A percentile compares a stretch with the other conserved stretches of the same genome.
Conservation (phyloP, 2,888 invertebrate species). For the Polydrusus cervinus region DNA sequence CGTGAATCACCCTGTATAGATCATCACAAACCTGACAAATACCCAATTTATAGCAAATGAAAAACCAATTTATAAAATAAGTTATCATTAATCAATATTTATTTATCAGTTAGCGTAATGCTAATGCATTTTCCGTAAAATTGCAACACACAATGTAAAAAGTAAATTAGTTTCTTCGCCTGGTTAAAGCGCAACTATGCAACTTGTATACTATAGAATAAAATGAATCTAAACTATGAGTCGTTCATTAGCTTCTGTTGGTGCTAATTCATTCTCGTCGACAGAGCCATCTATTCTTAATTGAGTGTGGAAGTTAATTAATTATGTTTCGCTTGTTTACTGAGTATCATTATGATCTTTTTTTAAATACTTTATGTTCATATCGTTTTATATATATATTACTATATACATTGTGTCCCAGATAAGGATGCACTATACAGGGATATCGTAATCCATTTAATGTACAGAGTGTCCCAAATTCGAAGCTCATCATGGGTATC, state of each 20-base stretch:
- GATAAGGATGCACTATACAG: too few species aligned
- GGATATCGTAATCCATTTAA: too few species aligned
- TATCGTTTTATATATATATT: too few species aligned
- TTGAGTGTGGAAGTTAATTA: constrained; percentile 2
- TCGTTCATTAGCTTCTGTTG: not conserved
- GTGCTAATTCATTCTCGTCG: not conserved
- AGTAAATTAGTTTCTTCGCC: constrained; percentile 1
- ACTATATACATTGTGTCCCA: too few species aligned
- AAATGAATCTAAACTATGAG: constrained; percentile 1
- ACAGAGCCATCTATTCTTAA: not conserved
- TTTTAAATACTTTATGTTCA: not conserved
- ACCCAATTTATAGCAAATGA: not conserved
- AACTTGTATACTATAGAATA: not conserved
- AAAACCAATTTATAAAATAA: not conserved
- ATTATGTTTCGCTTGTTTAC: not conserved
- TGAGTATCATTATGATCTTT: not conserved
- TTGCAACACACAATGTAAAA: not conserved
- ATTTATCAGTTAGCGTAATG: not conserved
- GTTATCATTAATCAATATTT: not conserved
- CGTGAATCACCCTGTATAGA: too few species aligned
- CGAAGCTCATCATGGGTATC: too few species aligned
- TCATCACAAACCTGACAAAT: too few species aligned
- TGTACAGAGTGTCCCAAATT: too few species aligned
- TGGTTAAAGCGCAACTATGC: not conserved
- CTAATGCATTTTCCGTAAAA: not conserved